These are phyloP conservation scores for Chelon labrosus DNA, from an alignment of 2,797 vertebrate genomes.

Conservation along the genomic window DNA sequence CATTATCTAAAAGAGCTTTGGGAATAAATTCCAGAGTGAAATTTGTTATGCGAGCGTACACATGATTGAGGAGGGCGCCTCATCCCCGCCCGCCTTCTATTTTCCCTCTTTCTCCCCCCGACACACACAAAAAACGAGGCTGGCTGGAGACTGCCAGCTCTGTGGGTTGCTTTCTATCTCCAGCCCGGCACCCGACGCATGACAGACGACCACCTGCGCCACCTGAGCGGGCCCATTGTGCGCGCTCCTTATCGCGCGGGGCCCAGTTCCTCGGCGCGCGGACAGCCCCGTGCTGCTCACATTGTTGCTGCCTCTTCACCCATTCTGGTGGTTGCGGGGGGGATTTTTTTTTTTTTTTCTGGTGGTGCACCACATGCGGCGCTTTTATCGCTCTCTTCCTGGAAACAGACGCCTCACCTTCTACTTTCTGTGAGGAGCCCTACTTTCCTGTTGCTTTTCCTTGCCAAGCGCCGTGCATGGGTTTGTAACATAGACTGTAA, in stretches of 20 bases:
- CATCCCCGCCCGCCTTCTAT: not conserved
- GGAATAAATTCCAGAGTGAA: conserved; percentile 24
- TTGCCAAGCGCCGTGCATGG: not conserved
- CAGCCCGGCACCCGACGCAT: conserved; percentile 45
- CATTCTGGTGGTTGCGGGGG: not conserved
- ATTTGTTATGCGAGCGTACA: not conserved
- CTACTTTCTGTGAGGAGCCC: conserved; percentile 26
- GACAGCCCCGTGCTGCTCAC: conserved; percentile 61
- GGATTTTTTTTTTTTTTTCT: too few species aligned
- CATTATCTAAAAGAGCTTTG: conserved; percentile 12
- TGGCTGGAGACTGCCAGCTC: conserved; percentile 50
- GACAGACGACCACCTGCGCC: conserved; percentile 74
- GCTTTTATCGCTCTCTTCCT: conserved; percentile 56
- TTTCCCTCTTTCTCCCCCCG: conserved; percentile 2
- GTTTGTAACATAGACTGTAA: conserved; percentile 7
- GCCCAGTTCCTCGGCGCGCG: conserved; percentile 57
- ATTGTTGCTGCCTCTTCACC: conserved; percentile 60
- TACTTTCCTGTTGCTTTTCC: conserved; percentile 7
- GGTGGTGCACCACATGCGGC: conserved; percentile 3
- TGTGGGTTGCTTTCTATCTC: conserved; percentile 60
- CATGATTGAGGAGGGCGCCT: conserved; percentile 48
- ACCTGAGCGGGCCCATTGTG: conserved; percentile 77
- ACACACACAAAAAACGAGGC: conserved; percentile 9
- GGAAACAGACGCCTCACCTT: conserved; percentile 63
- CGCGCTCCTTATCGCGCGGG: conserved; percentile 71